A percentile compares a stretch with the other conserved stretches of the same genome.
phyloP scores from a whole-genome alignment of 2,797 vertebrate genomes.

The Chelmon rostratus region DNA sequence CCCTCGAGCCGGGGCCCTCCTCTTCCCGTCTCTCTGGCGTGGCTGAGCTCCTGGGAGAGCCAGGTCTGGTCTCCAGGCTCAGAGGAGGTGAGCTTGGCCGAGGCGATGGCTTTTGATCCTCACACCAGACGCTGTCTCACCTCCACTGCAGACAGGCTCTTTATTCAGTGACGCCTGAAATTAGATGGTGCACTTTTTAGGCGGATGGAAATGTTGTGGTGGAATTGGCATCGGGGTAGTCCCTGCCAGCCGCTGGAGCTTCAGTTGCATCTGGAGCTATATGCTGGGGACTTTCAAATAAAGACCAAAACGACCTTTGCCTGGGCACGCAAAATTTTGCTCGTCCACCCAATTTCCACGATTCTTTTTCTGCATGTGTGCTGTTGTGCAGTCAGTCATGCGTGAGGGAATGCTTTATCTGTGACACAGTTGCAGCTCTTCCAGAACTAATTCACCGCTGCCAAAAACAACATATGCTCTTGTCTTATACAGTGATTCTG shows the following conservation, averaged over 20 bases:
- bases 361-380: constrained; percentile 40
- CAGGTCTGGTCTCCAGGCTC: constrained; percentile 47
- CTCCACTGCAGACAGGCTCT: constrained; percentile 70
- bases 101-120: constrained; percentile 57
- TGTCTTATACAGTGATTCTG: constrained; percentile 26
- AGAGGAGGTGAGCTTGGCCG: constrained; percentile 68
- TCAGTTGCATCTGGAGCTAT: constrained; percentile 14
- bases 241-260: constrained; percentile 41
- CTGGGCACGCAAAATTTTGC: background rate
- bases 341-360: constrained; percentile 39
- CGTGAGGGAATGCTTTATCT: constrained; percentile 46
- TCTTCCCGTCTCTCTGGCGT: constrained; percentile 7
- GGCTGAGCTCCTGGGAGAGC: constrained; percentile 35
- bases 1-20: constrained; percentile 7
- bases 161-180: constrained; percentile 73
- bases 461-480: constrained; percentile 58
- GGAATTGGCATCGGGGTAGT: constrained; percentile 32
- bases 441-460: constrained; percentile 52
- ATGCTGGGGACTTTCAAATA: background rate
- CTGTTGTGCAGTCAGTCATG: constrained; percentile 37
- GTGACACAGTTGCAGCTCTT: constrained; percentile 63
- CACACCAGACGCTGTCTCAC: constrained; percentile 80
- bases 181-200: constrained; percentile 56
- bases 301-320: constrained; percentile 14
- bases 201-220: constrained; percentile 59